Evolutionary conservation across 2,113 vertebrate species (phyloP), one percentile per base, ranked within the genome.

Genomic region (Corydoras maculifer): DNA sequence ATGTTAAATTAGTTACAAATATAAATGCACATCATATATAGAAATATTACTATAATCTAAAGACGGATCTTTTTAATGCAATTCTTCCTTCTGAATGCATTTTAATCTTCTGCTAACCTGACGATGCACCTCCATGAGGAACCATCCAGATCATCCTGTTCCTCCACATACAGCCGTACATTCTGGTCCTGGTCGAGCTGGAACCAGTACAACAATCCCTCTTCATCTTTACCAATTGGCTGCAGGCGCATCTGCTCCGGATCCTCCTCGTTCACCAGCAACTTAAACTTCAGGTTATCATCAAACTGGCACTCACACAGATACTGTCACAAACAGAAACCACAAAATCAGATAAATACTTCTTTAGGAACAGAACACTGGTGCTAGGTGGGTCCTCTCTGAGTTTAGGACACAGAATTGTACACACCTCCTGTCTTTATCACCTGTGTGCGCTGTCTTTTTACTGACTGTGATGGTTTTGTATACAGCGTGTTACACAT

Each of bases 291-390:
- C 0, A 99, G 86, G 91, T 99, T 99, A 84, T 99, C 97, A 58
- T 99, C 97, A 81, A 98, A 99, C 85, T 99, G 97, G 86, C 94
- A 95, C 85, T 99, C 97, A 0, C 96, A 99, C 77, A 99, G 92
- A 84, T 96, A 97, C 97, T 99, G 77, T 4, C 31, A 71, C 53
- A 35, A 9, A 9, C 13, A 10, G 64, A 77, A 43, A 43, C 35
- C 14, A 82, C 78, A 82, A 55, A 69, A 65, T 29, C 55, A 59
- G 65, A 14, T 1, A 32, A 8, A 58, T 8, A 43, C 4, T 8
- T 43, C 35, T 43, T 43, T 43, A 43, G 35, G 35, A 43, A 43
- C 35, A 43, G 35, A 5, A 43, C 35, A 43, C 35, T 8, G 35
- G 7, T 43, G 35, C 35, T 43, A 8, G 35, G 35, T 43, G 35